Base-by-base conservation (phyloP, 2,797 vertebrate genomes). In the Morelia viridis region DNA sequence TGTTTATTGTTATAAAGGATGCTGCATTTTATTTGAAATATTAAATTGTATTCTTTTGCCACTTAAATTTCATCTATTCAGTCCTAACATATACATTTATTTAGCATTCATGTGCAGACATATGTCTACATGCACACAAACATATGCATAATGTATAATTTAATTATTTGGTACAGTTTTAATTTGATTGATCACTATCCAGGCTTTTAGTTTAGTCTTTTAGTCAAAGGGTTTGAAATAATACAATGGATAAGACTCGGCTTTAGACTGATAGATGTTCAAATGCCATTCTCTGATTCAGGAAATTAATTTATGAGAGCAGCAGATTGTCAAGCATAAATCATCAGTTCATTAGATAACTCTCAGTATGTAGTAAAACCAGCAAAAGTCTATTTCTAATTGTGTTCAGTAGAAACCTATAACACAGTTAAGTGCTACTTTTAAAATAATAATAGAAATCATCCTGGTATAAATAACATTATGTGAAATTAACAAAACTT, bases 371-470 rank as follows among this genome's bases (percentile, higher is more conserved):
- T 90, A 86, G 90, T 91, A 93, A 93, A 93, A 84, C 91, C 94
- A 94, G 94, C 87, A 56, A 95, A 96, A 94, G 95, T 93, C 93
- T 93, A 95, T 96, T 96, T 94, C 96, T 95, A 93, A 88, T 92
- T 93, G 92, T 91, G 62, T 92, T 61, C 41, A 61, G 94, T 68
- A 0, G 50, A 86, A 92, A 61, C 8, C 10, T 84, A 0, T 13
- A 76, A 88, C 88, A 80, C 11, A 84, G 80, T 71, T 46, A 87
- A 94, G 87, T 84, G 68, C 76, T 7, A 89, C 76, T 95, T 91
- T 68, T 80, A 90, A 0, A 90, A 83, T n/a, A 58, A 87, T 80
- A 90, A 94, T 61, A 93, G 91, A 87, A 61, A 83, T 93, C 89
- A 56, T 92, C 26, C 53, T 93, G 31, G 60, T 46, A 17, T 0